Evolutionary conservation across 2,888 invertebrate species (phyloP), one percentile per base, ranked within the genome.

Genomic region (Ornithoptera priamus): DNA sequence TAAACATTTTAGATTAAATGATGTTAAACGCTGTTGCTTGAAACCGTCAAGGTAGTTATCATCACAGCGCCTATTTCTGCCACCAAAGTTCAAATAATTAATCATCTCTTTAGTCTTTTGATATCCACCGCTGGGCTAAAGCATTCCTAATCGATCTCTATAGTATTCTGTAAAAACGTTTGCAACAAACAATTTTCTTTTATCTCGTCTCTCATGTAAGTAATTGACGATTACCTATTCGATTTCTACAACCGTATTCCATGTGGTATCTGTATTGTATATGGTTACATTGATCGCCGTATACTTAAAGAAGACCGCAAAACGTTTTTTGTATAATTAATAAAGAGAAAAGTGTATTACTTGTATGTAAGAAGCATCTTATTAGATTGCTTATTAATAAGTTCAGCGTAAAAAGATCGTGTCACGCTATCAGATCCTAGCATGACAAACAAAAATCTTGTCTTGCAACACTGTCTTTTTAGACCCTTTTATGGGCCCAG

Each of bases 231-330:
- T n/a, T 12, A 6, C n/a, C 5, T 46, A 10, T 20, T 46, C 8
- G 62, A 62, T 62, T 62, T 62, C 62, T 62, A 22, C 20, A 62
- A 2, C 62, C 62, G 8, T 46, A 62, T 62, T 62, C 46, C 46
- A 7, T 10, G 10, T 39, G 17, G 2, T 22, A 12, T 4, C 30
- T 12, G 15, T 15, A 46, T 46, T 15, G 3, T 15, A 36, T n/a
- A 18, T 2, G 18, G 39, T 39, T 42, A 42, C 42, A 62, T 22
- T 22, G 36, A 62, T 18, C 18, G 17, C 62, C 39, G 62, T 46
- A 46, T 62, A 62, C 46, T 46, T 39, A 22, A 62, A 46, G 10
- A 20, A 10, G 17, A 46, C 46, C 17, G 42, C 53, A 53, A 62
- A 46, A 46, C 62, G 17, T 62, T 62, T 17, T 62, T 62, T 46